These are phyloP conservation scores for Pionites leucogaster DNA, from an alignment of 2,113 vertebrate genomes.

Conservation along the genomic window DNA sequence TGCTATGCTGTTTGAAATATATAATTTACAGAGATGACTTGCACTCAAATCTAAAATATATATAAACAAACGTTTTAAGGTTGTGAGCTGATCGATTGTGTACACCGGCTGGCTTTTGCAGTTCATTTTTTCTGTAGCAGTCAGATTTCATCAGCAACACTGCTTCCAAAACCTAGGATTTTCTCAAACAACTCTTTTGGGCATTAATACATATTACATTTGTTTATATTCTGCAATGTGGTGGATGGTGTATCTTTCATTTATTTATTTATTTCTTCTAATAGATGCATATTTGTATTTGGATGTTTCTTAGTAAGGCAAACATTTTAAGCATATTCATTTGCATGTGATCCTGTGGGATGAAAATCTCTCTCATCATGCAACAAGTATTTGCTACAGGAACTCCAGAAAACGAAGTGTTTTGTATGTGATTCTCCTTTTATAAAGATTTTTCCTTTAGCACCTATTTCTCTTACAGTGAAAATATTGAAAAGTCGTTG, in stretches of 20 bases:
- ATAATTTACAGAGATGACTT: background rate
- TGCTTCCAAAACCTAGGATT: background rate
- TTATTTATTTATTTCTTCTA: background rate
- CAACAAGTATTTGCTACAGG: fast-evolving
- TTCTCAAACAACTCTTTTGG: background rate
- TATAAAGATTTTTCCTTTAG: background rate
- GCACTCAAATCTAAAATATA: background rate
- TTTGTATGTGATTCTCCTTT: background rate
- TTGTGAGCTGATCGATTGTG: background rate
- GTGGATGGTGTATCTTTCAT: background rate
- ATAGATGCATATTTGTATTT: background rate
- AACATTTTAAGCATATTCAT: background rate
- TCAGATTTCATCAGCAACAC: background rate
- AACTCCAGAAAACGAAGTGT: background rate
- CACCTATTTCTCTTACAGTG: background rate
- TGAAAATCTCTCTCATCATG: background rate
- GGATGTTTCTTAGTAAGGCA: background rate
- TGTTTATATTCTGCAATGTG: background rate
- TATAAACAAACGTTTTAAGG: background rate
- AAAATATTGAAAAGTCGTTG: background rate
- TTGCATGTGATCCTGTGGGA: background rate
- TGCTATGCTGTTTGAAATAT: background rate
- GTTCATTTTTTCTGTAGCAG: background rate
- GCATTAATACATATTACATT: background rate
- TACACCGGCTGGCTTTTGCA: background rate